Conservation (phyloP, 2,797 vertebrate genomes). For the Brotula barbata region DNA sequence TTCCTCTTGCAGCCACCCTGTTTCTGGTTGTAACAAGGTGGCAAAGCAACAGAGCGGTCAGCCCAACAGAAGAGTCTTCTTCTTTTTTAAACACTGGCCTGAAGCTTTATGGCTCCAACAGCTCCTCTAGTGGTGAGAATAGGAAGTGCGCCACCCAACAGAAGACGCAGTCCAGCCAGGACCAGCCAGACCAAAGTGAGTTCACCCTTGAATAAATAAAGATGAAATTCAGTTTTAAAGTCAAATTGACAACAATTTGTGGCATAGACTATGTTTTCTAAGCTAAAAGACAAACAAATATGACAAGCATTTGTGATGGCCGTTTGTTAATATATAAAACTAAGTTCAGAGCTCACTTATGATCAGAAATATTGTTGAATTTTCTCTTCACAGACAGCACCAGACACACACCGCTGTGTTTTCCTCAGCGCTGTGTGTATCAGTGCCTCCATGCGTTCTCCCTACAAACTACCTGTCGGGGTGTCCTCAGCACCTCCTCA, state of each 20-base stretch:
- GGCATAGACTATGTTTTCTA: too few relatives aligned
- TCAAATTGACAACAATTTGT: too few relatives aligned
- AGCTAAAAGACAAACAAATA: too few relatives aligned
- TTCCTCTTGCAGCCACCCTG: constrained; percentile 74
- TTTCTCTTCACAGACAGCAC: constrained; percentile 45
- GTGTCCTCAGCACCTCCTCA: constrained; percentile 62
- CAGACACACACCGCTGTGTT: background rate
- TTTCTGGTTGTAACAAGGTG: constrained; percentile 55
- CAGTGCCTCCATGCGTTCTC: constrained; percentile 74
- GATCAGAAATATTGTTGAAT: too few relatives aligned
- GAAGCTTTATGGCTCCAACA: constrained; percentile 70
- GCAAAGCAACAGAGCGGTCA: constrained; percentile 54
- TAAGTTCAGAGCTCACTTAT: too few relatives aligned
- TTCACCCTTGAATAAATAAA: too few relatives aligned
- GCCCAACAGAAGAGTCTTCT: constrained; percentile 44
- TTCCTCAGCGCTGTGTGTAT: constrained; percentile 50
- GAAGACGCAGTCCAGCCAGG: background rate
- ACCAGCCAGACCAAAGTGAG: constrained; percentile 37
- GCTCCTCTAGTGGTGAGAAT: constrained; percentile 38
- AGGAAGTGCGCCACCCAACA: background rate
- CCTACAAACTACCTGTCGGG: constrained; percentile 74
- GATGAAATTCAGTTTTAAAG: too few relatives aligned
- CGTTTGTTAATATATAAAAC: too few relatives aligned
- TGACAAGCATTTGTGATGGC: too few relatives aligned
- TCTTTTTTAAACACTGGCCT: constrained; percentile 41